Evolutionary conservation across 2,888 invertebrate species (phyloP), one percentile per base, ranked within the genome.

Genomic region (Beris chalybata): DNA sequence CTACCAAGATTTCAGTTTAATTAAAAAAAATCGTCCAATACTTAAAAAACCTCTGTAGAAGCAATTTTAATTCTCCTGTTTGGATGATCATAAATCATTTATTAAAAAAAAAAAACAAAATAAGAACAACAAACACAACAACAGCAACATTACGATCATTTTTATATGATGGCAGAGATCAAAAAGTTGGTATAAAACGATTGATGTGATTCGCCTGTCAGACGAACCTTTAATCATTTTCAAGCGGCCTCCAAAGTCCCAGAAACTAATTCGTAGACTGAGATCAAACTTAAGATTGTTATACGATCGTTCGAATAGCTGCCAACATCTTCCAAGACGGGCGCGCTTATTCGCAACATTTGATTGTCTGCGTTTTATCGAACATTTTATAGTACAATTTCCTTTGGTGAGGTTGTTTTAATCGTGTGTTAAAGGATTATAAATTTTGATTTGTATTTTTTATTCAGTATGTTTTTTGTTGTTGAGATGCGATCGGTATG

Each of bases 161-260:
- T 59, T 59, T 50, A 50, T 59, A 59, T 59, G 59, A 59, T 59
- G 48, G 50, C 32, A 58, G 29, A 57, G 64, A 68, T 68, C 68
- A 68, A 66, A 64, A 38, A 61, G 61, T 58, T 54, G 64, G 50
- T 64, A 52, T 50, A 15, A 65, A 67, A 66, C 67, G 69, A 69
- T 69, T 69, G 69, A 69, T 69, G 67, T 67, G 69, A 69, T 69
- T 69, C 65, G 64, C 48, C 69, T 67, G 69, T 54, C 69, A 67
- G 69, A 67, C 67, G 69, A 69, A 70, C 70, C 38, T 61, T 61
- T 52, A 52, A 61, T 61, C 61, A 61, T 38, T 38, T 38, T 38
- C 38, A 38, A 9, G 9, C 9, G 38, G 22, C 53, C 55, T 12
- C 55, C 52, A 29, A 38, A 38, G 38, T 38, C 38, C 38, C 38